Evolutionary conservation across 2,888 invertebrate species (phyloP), one percentile per base, ranked within the genome.

Genomic region (Trissoscelio sp.): DNA sequence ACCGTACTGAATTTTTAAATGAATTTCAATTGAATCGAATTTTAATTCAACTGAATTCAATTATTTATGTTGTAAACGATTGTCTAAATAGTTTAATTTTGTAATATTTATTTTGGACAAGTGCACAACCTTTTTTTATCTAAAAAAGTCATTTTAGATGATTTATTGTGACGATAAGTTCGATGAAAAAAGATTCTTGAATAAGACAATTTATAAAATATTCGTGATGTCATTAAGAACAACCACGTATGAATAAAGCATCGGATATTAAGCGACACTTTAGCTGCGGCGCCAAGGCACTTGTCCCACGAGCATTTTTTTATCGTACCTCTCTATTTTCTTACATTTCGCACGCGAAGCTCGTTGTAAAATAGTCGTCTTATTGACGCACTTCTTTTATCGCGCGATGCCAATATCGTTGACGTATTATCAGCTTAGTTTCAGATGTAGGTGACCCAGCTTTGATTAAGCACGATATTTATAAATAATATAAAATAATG

Each of bases 361-460:
- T 58, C n/a, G 24, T 57, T 18, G 55, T 46, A 62, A 48, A 57
- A 66, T 58, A 46, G 24, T 66, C 34, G 37, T 7, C 28, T 28
- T 55, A 70, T 62, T 72, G 70, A 66, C 77, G 57, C 53, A 57
- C 42, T 73, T 77, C 60, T 75, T 80, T 75, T 72, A 80, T 75
- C 75, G 62, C 48, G 31, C 70, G 37, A 34, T 66, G 69, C 34
- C 64, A 80, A 64, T 75, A 51, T 75, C 58, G 20, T 66, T 20
- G 44, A 51, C 66, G 57, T 39, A 22, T 55, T 74, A 80, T 74
- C 66, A 66, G 58, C 57, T 55, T n/a, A 28, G 20, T 46, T 39
- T 22, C 22, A 53, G 51, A 77, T 77, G 75, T 75, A 80, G 75
- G 75, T 75, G 75, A 80, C 80, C 75, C 70, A 75, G 75, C 75